These are phyloP conservation scores for Athalia circularis DNA, from an alignment of 2,888 invertebrate species.

Conservation along the genomic window DNA sequence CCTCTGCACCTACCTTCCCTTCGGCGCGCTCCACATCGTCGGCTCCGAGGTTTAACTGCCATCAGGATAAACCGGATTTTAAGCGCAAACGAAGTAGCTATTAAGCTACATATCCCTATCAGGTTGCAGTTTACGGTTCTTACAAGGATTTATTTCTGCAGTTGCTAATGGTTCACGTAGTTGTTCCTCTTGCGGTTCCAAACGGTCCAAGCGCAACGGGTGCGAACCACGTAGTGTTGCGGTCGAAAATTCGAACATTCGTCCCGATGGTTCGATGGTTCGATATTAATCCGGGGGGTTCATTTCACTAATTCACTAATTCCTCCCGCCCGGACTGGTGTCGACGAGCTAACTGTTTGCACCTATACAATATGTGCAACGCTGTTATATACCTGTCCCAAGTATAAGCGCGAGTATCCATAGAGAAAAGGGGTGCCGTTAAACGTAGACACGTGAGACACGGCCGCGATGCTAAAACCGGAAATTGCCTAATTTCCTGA, in stretches of 20 bases:
- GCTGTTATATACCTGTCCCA: slow-evolving; percentile 1
- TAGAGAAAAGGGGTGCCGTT: slow-evolving; percentile 63
- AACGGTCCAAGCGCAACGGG: no score
- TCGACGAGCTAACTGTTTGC: background rate
- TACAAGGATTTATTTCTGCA: no score
- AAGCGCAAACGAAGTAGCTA: slow-evolving; percentile 17
- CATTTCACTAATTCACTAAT: no score
- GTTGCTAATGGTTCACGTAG: background rate
- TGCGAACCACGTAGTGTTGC: no score
- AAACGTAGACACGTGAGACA: slow-evolving; percentile 71
- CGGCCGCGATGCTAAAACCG: slow-evolving; percentile 63
- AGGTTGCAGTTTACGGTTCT: no score
- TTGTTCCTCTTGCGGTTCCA: no score
- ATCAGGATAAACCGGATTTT: slow-evolving; percentile 36
- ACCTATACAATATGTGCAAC: background rate
- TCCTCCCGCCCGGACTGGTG: no score
- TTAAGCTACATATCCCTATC: background rate
- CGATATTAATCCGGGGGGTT: no score
- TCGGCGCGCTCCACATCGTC: background rate
- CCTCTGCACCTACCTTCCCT: background rate
- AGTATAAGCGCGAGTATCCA: slow-evolving; percentile 4
- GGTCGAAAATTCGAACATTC: no score
- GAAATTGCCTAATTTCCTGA: slow-evolving; percentile 75
- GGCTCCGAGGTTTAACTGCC: slow-evolving; percentile 1
- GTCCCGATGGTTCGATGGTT: no score